phyloP scores from a whole-genome alignment of 2,797 vertebrate species.

The Macrochelys suwanniensis region DNA sequence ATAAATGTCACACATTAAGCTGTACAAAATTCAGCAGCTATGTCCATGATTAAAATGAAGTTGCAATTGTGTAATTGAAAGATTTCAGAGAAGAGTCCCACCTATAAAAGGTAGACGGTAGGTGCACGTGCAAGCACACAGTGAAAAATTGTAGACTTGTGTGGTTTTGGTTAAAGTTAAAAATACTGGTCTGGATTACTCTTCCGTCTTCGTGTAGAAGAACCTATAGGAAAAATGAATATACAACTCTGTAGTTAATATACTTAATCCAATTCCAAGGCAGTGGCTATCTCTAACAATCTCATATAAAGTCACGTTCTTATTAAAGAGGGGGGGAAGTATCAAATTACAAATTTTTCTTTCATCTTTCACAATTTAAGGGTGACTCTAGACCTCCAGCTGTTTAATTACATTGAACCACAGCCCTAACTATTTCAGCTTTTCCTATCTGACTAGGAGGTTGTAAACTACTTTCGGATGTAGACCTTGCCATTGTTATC shows the following conservation, averaged over 20 bases:
- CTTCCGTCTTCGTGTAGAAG: too few relatives aligned
- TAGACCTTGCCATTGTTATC: not conserved
- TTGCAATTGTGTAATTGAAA: not conserved
- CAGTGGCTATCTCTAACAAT: not conserved
- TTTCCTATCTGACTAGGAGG: not conserved
- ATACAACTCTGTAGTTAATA: not conserved
- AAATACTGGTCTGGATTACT: too few relatives aligned
- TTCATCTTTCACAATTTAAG: not conserved
- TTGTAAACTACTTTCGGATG: not conserved
- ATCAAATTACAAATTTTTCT: not conserved
- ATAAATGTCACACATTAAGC: not conserved
- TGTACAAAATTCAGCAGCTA: too few relatives aligned
- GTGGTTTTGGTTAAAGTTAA: not conserved
- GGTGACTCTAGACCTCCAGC: not conserved
- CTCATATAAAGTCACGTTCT: not conserved
- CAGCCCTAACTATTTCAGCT: not conserved
- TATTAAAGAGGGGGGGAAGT: not conserved
- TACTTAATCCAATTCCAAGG: not conserved
- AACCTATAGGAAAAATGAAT: too few relatives aligned
- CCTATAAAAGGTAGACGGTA: not conserved
- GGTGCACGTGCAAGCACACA: too few relatives aligned
- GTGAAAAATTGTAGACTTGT: not conserved
- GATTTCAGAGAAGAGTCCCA: not conserved
- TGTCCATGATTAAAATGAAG: not conserved
- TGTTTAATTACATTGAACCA: not conserved